A percentile compares a stretch with the other conserved stretches of the same genome.
Conservation (phyloP, 2,888 invertebrate genomes). For the Ceriagrion tenellum region DNA sequence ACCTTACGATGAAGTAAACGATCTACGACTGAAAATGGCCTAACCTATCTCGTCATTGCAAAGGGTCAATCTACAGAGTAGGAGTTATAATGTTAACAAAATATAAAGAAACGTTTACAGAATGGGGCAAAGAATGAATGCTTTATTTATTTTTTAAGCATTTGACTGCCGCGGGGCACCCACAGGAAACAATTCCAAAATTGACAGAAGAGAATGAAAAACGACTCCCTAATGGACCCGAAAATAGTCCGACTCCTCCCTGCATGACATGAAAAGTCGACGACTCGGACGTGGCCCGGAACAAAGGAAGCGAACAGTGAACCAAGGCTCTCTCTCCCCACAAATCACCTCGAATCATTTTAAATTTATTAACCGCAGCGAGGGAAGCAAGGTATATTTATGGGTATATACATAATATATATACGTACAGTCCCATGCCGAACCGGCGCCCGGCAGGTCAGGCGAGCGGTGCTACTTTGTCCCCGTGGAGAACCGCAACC, state of each 20-base stretch:
- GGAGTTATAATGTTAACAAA: too few relatives aligned
- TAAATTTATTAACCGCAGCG: not conserved
- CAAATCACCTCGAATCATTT: not conserved
- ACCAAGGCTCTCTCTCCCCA: not conserved
- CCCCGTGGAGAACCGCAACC: not conserved
- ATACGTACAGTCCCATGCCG: constrained; percentile 58
- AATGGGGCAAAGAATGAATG: too few relatives aligned
- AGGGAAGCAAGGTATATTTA: not conserved
- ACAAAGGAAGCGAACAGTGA: not conserved
- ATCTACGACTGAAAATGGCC: too few relatives aligned
- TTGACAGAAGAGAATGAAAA: not conserved
- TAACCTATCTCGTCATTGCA: too few relatives aligned
- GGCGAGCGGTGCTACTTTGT: not conserved
- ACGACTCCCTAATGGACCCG: not conserved
- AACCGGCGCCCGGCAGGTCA: not conserved
- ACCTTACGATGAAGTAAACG: too few relatives aligned
- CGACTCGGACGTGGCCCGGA: not conserved
- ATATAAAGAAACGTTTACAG: too few relatives aligned
- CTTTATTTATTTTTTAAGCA: too few relatives aligned
- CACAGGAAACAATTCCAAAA: not conserved
- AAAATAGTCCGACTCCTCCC: not conserved
- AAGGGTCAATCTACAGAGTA: too few relatives aligned
- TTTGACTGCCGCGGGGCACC: not conserved
- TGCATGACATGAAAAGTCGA: not conserved
- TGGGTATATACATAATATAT: too few relatives aligned